Percentiles rank a stretch among this genome's conserved stretches.
Conservation (phyloP, 2,113 vertebrate species). For the Deroptyus accipitrinus region DNA sequence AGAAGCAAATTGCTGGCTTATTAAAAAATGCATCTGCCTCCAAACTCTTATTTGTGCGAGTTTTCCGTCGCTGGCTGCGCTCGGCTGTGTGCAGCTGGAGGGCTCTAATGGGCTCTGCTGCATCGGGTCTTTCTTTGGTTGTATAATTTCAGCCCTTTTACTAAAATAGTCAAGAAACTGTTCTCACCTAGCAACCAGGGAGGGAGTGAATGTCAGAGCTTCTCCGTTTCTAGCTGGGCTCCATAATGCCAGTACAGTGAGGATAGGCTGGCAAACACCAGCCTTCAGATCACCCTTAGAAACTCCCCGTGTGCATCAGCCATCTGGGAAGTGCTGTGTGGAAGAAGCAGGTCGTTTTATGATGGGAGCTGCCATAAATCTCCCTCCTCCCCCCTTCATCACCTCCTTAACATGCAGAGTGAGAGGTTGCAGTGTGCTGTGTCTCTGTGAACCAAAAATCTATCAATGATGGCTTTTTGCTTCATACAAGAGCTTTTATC, state of each 20-base stretch:
- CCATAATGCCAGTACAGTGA: slow-evolving; percentile 29
- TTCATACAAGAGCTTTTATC: slow-evolving; percentile 51
- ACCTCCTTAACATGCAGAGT: slow-evolving; percentile 55
- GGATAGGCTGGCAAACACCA: not conserved
- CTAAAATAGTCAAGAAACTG: slow-evolving; percentile 46
- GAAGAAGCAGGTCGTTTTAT: slow-evolving; percentile 38
- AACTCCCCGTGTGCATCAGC: slow-evolving; percentile 23
- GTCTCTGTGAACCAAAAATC: slow-evolving; percentile 39
- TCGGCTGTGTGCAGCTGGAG: slow-evolving; percentile 19
- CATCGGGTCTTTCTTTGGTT: not conserved
- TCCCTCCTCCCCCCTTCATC: not conserved
- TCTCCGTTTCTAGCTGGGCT: slow-evolving; percentile 22
- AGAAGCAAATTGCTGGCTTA: slow-evolving; percentile 42
- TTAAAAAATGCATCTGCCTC: not conserved
- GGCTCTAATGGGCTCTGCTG: not conserved
- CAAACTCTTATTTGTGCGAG: not conserved
- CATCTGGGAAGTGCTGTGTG: slow-evolving; percentile 41
- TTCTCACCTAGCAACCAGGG: slow-evolving; percentile 63
- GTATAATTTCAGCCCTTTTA: not conserved
- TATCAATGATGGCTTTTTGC: slow-evolving; percentile 48
- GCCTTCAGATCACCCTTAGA: slow-evolving; percentile 42
- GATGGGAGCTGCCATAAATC: slow-evolving; percentile 41
- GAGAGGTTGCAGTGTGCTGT: slow-evolving; percentile 41
- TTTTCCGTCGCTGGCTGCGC: not conserved
- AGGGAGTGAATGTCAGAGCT: slow-evolving; percentile 30